phyloP scores from a whole-genome alignment of 2,113 vertebrate genomes.

The Vulpes vulpes region DNA sequence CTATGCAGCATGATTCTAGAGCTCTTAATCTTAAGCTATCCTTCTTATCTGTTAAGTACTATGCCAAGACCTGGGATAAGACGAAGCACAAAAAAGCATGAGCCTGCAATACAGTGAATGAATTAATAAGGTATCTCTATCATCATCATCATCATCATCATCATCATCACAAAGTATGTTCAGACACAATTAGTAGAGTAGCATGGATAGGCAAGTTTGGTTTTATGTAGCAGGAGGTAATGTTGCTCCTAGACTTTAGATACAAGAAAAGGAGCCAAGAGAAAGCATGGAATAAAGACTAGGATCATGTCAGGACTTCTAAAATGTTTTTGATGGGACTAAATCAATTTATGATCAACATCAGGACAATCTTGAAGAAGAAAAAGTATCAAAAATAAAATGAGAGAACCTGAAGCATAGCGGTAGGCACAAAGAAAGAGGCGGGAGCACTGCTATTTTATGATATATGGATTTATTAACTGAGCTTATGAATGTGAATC shows the following conservation, averaged over 20 bases:
- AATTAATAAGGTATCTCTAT: not conserved
- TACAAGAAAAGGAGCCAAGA: not conserved
- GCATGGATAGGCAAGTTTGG: not conserved
- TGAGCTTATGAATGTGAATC: not conserved
- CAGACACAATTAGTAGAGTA: not conserved
- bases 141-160: not conserved
- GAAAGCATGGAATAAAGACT: not conserved
- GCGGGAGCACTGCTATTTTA: not conserved
- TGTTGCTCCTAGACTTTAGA: not conserved
- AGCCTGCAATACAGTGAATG: not conserved
- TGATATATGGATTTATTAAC: not conserved
- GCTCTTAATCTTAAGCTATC: not conserved
- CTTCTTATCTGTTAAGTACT: not conserved
- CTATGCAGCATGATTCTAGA: not conserved
- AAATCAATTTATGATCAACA: conserved; percentile 14
- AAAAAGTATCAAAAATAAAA: not conserved
- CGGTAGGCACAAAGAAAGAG: not conserved
- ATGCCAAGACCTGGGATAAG: not conserved
- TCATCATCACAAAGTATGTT: not conserved
- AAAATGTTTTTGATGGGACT: not conserved
- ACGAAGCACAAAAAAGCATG: not conserved
- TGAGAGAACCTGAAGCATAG: not conserved
- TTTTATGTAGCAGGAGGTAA: not conserved
- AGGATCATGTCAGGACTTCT: not conserved
- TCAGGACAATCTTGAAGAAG: not conserved